These are phyloP conservation scores for Cheilosia grossa DNA, from an alignment of 2,888 invertebrate species.

Conservation along the genomic window DNA sequence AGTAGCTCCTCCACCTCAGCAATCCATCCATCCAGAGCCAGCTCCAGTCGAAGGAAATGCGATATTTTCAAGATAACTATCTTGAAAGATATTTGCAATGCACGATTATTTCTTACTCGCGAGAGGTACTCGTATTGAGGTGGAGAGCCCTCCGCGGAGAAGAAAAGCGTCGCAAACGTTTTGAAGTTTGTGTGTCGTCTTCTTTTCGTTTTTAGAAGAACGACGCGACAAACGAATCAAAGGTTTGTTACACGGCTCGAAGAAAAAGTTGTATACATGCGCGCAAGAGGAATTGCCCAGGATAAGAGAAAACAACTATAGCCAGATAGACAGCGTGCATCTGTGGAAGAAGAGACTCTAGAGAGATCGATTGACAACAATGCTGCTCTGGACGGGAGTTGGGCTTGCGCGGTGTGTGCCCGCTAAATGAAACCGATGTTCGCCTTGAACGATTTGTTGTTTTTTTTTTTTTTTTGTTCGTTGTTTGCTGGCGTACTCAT, in stretches of 20 bases:
- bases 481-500: constrained; percentile 7
- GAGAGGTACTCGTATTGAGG: background rate
- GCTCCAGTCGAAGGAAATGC: constrained; percentile 51
- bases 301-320: constrained; percentile 47
- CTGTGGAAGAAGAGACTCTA: constrained; percentile 36
- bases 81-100: constrained; percentile 73
- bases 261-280: constrained; percentile 34
- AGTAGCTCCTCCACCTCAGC: constrained; percentile 6
- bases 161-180: constrained; percentile 39
- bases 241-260: constrained; percentile 44
- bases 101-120: constrained; percentile 62
- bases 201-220: constrained; percentile 4
- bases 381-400: background rate
- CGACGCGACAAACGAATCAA: constrained; percentile 34
- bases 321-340: background rate
- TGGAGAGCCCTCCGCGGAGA: background rate
- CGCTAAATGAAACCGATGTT: constrained; percentile 61
- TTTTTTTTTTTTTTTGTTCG: constrained; percentile 1
- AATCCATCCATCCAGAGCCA: background rate
- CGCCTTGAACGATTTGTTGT: constrained; percentile 34
- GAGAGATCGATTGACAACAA: constrained; percentile 62
- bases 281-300: constrained; percentile 38
- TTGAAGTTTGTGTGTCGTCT: constrained; percentile 44
- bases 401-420: background rate
- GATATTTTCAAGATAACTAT: constrained; percentile 74